Evolutionary conservation across 2,888 invertebrate genomes (phyloP).

Genomic region (Drosophila imparisetae): DNA sequence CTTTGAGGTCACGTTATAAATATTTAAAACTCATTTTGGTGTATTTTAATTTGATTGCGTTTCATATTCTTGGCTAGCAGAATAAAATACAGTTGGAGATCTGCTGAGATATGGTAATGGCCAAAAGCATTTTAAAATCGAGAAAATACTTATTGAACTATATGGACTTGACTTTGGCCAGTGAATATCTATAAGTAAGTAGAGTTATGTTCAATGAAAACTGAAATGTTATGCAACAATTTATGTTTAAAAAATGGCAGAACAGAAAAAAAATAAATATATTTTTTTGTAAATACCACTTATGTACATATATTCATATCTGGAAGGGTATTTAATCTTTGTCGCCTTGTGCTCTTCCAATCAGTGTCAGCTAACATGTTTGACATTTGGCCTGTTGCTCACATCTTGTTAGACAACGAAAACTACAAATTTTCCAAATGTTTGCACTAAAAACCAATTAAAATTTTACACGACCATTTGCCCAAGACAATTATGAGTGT

Average conservation of each 20-base stretch:
- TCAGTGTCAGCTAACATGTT: conserved; percentile 51
- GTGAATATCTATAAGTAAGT: accelerated
- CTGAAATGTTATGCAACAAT: background rate
- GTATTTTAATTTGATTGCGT: conserved; percentile 51
- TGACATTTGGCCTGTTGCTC: conserved; percentile 55
- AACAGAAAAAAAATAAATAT: background rate
- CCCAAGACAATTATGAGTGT: conserved; percentile 72
- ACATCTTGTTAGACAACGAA: conserved; percentile 51
- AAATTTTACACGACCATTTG: conserved; percentile 80
- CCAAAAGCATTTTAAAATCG: background rate
- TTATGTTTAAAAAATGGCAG: too few relatives aligned
- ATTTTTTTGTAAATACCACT: background rate
- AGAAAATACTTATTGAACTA: background rate
- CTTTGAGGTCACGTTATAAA: conserved; percentile 54
- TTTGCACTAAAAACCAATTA: conserved; percentile 78
- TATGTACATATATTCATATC: too few relatives aligned
- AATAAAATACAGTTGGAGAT: background rate
- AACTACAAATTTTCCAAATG: conserved; percentile 78
- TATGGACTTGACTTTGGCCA: background rate
- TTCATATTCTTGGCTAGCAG: background rate
- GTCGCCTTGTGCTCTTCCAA: conserved; percentile 7
- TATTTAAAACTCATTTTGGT: conserved; percentile 68
- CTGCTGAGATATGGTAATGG: background rate
- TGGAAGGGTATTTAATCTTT: background rate
- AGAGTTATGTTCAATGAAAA: background rate